Evolutionary conservation across 1,140 invertebrate genomes (phyloP).

Genomic region (Parasteatoda tepidariorum): DNA sequence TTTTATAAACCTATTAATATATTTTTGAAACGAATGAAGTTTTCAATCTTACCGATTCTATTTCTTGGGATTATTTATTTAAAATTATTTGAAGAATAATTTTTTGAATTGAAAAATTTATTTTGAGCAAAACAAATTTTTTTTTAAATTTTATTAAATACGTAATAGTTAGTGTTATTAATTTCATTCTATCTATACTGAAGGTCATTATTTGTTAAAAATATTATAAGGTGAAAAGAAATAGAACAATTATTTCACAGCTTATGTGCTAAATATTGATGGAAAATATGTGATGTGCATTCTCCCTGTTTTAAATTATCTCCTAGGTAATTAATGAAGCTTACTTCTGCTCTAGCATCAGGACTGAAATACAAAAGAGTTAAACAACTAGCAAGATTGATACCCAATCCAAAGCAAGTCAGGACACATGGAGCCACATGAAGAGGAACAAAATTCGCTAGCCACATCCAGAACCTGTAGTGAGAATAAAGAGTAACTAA

Average conservation of each 20-base stretch:
- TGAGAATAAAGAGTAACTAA: neutral
- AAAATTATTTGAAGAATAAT: no score
- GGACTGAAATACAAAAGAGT: slow-evolving; percentile 62
- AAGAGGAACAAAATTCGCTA: slow-evolving; percentile 61
- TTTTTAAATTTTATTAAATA: no score
- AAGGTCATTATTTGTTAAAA: neutral
- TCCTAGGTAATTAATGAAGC: neutral
- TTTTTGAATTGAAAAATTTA: no score
- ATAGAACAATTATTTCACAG: no score
- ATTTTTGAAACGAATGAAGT: no score
- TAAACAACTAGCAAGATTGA: slow-evolving; percentile 62
- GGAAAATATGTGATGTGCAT: neutral
- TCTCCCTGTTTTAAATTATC: neutral
- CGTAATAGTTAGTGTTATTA: no score
- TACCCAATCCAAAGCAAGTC: slow-evolving; percentile 61
- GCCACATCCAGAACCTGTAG: slow-evolving; percentile 63
- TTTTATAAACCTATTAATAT: no score
- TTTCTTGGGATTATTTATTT: no score
- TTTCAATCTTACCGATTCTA: no score
- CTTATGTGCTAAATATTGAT: neutral
- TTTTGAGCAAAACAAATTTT: no score
- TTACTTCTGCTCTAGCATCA: slow-evolving; percentile 60
- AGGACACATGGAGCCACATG: slow-evolving; percentile 62
- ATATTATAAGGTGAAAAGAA: neutral
- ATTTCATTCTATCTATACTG: no score